Conservation (phyloP, 2,797 vertebrate genomes). For the Sebastes hubbsi region DNA sequence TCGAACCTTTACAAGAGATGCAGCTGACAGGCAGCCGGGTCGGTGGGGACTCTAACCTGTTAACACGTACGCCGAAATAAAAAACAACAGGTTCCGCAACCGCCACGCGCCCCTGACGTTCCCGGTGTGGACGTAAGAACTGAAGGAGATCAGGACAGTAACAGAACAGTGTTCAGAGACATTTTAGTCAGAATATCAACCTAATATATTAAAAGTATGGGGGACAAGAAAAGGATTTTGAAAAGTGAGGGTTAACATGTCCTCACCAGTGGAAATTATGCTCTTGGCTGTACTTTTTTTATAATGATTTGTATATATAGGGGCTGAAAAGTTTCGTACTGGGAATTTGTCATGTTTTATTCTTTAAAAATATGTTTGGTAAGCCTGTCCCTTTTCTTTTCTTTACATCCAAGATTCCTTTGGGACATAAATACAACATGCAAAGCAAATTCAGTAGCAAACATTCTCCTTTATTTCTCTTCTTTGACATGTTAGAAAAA, state of each 20-base stretch:
- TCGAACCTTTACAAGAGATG: too few relatives aligned
- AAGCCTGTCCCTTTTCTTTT: background rate
- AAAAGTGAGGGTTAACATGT: background rate
- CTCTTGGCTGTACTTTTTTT: background rate
- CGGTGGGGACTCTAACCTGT: too few relatives aligned
- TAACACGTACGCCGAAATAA: too few relatives aligned
- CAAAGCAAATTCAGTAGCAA: slow-evolving; percentile 50
- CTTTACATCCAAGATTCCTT: background rate
- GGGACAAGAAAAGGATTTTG: background rate
- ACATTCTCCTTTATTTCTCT: slow-evolving; percentile 67
- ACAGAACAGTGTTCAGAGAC: background rate
- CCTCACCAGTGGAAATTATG: background rate
- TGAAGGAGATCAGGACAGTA: background rate
- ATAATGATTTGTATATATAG: background rate
- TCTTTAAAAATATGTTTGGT: background rate
- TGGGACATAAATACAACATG: slow-evolving; percentile 1
- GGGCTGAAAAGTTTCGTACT: background rate
- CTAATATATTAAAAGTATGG: background rate
- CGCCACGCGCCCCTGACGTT: too few relatives aligned
- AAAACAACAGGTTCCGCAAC: too few relatives aligned
- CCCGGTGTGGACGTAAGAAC: background rate
- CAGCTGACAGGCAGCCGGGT: too few relatives aligned
- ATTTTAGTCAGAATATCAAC: background rate
- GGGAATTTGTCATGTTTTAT: background rate
- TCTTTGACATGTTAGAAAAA: slow-evolving; percentile 63